Percentiles rank a stretch among this genome's conserved stretches.
phyloP scores from a whole-genome alignment of 2,888 invertebrate species.

The Salticus scenicus region DNA sequence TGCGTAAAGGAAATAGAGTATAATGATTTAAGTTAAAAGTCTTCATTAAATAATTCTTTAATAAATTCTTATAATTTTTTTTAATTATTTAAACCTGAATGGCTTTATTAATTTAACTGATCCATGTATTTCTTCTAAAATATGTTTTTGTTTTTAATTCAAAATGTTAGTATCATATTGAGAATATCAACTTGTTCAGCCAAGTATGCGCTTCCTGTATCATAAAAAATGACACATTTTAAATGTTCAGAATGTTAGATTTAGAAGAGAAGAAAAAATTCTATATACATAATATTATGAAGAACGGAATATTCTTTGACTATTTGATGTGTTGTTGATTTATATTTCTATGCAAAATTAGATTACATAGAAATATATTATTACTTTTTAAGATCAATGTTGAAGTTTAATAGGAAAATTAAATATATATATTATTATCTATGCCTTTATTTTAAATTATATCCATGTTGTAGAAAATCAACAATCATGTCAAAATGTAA shows the following conservation, averaged over 20 bases:
- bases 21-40: too few relatives aligned
- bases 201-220: constrained; percentile 65
- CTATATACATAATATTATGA: constrained; percentile 6
- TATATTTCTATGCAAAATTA: constrained; percentile 19
- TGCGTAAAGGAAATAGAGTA: too few relatives aligned
- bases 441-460: constrained; percentile 6
- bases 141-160: neutral
- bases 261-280: constrained; percentile 28
- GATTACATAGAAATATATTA: constrained; percentile 12
- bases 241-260: constrained; percentile 56
- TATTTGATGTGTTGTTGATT: constrained; percentile 12
- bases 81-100: too few relatives aligned
- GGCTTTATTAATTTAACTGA: too few relatives aligned
- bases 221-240: constrained; percentile 46
- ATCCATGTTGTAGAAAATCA: neutral
- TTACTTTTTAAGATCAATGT: constrained; percentile 7
- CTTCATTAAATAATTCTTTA: too few relatives aligned
- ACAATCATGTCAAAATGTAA: neutral
- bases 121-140: neutral
- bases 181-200: constrained; percentile 50
- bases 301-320: neutral
- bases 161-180: constrained; percentile 4
- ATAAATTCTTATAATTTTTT: too few relatives aligned
- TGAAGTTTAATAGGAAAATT: constrained; percentile 17
- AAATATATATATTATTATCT: neutral